Evolutionary conservation across 2,888 invertebrate genomes (phyloP).

Genomic region (Notocelia uddmanniana): DNA sequence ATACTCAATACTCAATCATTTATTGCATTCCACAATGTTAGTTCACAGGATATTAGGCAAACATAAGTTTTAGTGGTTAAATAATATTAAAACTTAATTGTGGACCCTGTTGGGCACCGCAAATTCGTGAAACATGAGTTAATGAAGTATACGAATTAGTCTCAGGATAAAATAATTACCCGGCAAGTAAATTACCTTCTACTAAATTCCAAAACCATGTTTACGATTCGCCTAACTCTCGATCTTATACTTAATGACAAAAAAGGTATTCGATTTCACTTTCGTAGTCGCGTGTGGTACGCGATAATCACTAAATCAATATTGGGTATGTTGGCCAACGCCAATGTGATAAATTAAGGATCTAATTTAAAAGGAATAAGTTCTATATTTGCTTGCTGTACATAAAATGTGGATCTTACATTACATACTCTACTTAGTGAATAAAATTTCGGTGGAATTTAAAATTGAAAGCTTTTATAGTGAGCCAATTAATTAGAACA

Average conservation of each 20-base stretch:
- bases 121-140: no score
- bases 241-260: neutral
- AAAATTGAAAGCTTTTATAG: no score
- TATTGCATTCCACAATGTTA: no score
- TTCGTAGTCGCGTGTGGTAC: slow-evolving; percentile 57
- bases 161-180: neutral
- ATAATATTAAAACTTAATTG: no score
- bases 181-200: neutral
- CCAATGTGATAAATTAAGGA: neutral
- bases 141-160: neutral
- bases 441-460: no score
- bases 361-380: neutral
- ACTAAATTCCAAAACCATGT: slow-evolving; percentile 13
- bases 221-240: neutral
- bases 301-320: slow-evolving; percentile 64
- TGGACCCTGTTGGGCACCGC: no score
- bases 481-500: no score
- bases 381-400: neutral
- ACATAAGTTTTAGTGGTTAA: no score
- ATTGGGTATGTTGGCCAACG: slow-evolving; percentile 45
- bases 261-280: slow-evolving; percentile 53
- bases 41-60: no score
- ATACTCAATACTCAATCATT: no score
- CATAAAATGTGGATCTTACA: no score
- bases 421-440: no score